A percentile compares a stretch with the other conserved stretches of the same genome.
Evolutionary conservation across 2,113 vertebrate species (phyloP).

Genomic region (Corythaixoides concolor): DNA sequence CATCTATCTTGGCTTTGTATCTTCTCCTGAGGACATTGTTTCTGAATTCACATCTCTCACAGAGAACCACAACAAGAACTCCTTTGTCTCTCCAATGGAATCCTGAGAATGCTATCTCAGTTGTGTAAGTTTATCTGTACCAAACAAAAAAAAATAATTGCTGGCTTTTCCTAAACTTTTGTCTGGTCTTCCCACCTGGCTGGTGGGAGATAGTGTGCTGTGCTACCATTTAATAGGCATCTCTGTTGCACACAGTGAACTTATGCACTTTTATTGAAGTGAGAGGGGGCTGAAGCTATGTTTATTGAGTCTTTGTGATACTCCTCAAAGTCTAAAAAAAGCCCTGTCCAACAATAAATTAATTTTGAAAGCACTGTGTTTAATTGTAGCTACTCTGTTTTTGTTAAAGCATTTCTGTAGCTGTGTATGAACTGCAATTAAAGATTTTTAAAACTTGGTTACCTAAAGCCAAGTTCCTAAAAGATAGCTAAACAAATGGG

Average conservation of each 20-base stretch:
- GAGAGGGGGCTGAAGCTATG: background rate
- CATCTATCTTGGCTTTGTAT: background rate
- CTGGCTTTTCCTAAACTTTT: background rate
- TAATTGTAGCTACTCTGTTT: background rate
- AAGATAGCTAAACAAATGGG: background rate
- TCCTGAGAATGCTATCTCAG: constrained; percentile 5
- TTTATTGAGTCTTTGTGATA: background rate
- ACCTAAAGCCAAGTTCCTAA: background rate
- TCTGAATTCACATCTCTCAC: background rate
- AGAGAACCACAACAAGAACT: background rate
- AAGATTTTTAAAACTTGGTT: background rate
- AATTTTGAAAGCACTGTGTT: background rate
- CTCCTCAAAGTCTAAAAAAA: background rate
- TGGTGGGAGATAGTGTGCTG: background rate
- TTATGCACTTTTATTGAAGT: background rate
- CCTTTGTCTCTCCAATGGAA: background rate
- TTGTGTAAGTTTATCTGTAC: background rate
- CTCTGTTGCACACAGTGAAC: background rate
- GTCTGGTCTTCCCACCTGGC: background rate
- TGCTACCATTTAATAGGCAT: background rate
- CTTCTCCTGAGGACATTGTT: background rate
- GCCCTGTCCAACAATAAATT: background rate
- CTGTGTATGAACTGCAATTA: background rate
- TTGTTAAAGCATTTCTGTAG: background rate
- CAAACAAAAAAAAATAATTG: background rate